phyloP scores from a whole-genome alignment of 2,888 invertebrate genomes.

The Chrysolina haemoptera region DNA sequence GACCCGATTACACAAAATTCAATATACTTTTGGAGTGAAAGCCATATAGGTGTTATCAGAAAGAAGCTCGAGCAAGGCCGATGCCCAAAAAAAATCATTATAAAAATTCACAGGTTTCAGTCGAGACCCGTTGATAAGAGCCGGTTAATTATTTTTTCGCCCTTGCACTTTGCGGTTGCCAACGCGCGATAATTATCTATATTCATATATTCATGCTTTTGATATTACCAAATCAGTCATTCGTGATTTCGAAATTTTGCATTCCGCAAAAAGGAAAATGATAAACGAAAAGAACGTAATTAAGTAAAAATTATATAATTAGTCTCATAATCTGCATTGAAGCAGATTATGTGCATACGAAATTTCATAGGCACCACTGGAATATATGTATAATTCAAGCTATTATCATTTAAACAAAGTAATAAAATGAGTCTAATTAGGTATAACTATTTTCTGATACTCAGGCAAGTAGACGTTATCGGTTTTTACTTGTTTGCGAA shows the following conservation, averaged over 20 bases:
- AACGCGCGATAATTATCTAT: neutral
- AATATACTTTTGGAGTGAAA: too few relatives aligned
- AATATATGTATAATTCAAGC: constrained; percentile 13
- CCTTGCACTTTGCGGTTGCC: neutral
- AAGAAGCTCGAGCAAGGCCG: too few relatives aligned
- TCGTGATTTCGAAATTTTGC: constrained; percentile 11
- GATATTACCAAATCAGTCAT: constrained; percentile 10
- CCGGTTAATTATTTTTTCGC: neutral
- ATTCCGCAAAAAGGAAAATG: constrained; percentile 10
- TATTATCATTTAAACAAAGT: constrained; percentile 43
- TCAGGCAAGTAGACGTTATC: constrained; percentile 43
- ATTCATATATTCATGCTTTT: neutral
- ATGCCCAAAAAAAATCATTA: neutral
- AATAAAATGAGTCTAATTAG: constrained; percentile 52
- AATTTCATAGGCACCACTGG: constrained; percentile 30
- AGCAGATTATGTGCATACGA: constrained; percentile 49
- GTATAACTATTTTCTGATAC: constrained; percentile 50
- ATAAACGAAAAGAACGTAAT: constrained; percentile 28
- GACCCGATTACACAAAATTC: too few relatives aligned
- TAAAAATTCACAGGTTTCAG: neutral
- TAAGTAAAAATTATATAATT: constrained; percentile 44
- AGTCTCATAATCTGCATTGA: constrained; percentile 47
- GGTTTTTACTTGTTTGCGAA: constrained; percentile 41
- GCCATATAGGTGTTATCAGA: too few relatives aligned
- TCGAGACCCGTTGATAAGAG: neutral